These are phyloP conservation scores for Labeo rohita DNA, from an alignment of 2,113 vertebrate genomes.

Conservation along the genomic window DNA sequence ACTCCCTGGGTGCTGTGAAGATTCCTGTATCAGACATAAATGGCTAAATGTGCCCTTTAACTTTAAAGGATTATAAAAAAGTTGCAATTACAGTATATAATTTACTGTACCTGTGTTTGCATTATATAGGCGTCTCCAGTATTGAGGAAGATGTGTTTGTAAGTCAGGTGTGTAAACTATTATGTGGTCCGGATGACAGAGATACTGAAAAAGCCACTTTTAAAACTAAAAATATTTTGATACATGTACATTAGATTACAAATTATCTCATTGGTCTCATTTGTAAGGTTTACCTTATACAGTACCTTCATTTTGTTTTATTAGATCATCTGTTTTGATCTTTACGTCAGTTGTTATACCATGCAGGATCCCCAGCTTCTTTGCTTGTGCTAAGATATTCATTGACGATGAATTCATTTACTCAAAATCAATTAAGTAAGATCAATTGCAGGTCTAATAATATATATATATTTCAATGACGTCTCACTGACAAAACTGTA, in stretches of 20 bases:
- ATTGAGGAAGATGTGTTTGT: slow-evolving; percentile 44
- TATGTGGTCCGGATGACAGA: slow-evolving; percentile 1
- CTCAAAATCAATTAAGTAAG: not conserved
- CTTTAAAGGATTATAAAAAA: not conserved
- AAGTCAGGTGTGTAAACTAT: not conserved
- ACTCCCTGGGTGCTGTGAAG: slow-evolving; percentile 30
- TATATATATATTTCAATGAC: not conserved
- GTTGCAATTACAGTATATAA: not conserved
- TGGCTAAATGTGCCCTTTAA: too few relatives aligned
- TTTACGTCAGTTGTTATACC: not conserved
- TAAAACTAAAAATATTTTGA: not conserved
- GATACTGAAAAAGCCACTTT: slow-evolving; percentile 42
- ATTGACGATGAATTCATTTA: not conserved
- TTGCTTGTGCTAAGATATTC: slow-evolving; percentile 19
- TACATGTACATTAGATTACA: not conserved
- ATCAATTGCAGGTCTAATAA: not conserved
- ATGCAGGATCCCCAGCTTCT: not conserved
- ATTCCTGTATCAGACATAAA: slow-evolving; percentile 17
- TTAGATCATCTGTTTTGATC: not conserved
- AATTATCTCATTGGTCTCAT: not conserved
- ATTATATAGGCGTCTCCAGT: slow-evolving; percentile 39
- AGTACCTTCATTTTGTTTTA: not conserved
- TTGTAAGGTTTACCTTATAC: not conserved
- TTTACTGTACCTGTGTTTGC: slow-evolving; percentile 30
- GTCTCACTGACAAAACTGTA: not conserved